Percentiles rank a stretch among this genome's conserved stretches.
Evolutionary conservation across 2,797 vertebrate genomes (phyloP).

Genomic region (Rhabdomys pumilio): DNA sequence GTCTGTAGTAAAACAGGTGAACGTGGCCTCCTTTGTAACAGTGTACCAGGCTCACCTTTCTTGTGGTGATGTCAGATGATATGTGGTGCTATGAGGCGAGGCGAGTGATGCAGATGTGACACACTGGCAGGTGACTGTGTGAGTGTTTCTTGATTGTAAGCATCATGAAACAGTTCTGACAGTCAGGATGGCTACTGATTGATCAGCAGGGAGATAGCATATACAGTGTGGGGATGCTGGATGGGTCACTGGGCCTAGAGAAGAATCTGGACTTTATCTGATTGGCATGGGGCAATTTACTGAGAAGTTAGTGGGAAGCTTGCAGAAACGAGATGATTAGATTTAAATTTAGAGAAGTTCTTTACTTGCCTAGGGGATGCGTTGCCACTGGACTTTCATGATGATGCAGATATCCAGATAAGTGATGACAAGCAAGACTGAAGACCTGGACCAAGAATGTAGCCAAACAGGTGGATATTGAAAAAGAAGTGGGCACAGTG

Average conservation of each 20-base stretch:
- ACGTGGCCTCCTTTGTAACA: background rate
- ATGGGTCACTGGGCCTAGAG: background rate
- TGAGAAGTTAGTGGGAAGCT: background rate
- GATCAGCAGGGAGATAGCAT: background rate
- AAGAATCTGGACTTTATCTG: conserved; percentile 6
- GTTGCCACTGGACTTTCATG: background rate
- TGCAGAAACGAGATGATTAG: background rate
- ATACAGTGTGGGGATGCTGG: background rate
- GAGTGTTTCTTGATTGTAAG: background rate
- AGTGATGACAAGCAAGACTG: background rate
- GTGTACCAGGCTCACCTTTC: too few relatives aligned
- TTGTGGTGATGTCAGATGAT: background rate
- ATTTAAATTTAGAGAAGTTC: background rate
- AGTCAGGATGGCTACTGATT: background rate
- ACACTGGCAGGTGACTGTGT: background rate
- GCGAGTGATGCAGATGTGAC: background rate
- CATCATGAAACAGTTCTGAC: background rate
- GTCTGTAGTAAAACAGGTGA: background rate
- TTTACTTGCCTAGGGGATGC: background rate
- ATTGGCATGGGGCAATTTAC: background rate
- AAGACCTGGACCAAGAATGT: background rate
- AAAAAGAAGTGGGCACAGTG: background rate
- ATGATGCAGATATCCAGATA: background rate
- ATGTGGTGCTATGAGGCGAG: background rate
- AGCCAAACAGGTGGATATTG: background rate